Evolutionary conservation across 2,797 vertebrate genomes (phyloP), one percentile per base, ranked within the genome.

Genomic region (Lindbergichthys nudifrons): DNA sequence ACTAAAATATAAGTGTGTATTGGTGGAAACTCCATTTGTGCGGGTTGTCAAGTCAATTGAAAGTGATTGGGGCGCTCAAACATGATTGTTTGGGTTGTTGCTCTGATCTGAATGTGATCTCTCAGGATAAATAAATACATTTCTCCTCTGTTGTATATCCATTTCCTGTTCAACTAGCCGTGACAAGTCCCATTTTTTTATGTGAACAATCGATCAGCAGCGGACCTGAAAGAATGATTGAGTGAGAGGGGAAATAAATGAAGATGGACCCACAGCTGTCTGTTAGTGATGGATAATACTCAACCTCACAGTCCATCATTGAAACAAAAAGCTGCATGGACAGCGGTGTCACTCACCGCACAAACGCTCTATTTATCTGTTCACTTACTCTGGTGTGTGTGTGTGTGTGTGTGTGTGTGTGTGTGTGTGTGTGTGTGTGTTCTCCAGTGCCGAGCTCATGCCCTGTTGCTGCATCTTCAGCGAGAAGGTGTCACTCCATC

Each of bases 401-500:
- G 26, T 26, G 26, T 26, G 26, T 26, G 26, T 26, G 23, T 23
- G 23, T 23, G 23, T 23, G 23, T 23, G 23, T 23, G 23, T 23
- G 23, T 21, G 21, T 21, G 21, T 21, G 21, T 21, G 21, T 21
- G 21, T 21, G 3, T 81, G 26, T 87, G 65, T 77, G 30, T 26
- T 67, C 85, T 70, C 54, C 86, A 96, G 95, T 93, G 88, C 86
- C 94, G 83, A 85, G 91, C 43, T 90, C 91, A 3, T 83, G 87
- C 72, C 88, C 94, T 1, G 82, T 91, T 61, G 89, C 90, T 60
- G 91, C 93, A 47, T 90, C 89, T 15, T 94, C 93, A 10, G 91
- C 94, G 81, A 92, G 91, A 82, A 92, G 87, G 83, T 98, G 97
- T 67, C 94, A 96, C 89, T 96, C 95, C 86, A 98, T 99, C 93